These are phyloP conservation scores for Anolis sagrei DNA, from an alignment of 2,113 vertebrate genomes.

Conservation along the genomic window DNA sequence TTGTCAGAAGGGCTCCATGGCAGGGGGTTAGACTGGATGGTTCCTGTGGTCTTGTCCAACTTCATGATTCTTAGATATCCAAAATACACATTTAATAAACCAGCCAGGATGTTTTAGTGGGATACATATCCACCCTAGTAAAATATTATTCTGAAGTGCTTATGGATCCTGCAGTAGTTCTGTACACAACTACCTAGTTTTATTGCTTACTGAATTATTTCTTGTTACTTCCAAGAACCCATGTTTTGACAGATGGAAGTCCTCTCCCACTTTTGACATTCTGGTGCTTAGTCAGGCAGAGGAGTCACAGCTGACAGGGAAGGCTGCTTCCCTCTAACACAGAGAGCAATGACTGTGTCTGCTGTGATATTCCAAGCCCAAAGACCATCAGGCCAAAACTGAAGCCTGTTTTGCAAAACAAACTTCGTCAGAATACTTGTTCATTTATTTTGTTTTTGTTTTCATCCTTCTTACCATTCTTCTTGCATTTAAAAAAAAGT, in stretches of 20 bases:
- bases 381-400: background rate
- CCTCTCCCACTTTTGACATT: background rate
- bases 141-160: background rate
- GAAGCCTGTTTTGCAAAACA: background rate
- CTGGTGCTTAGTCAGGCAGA: slow-evolving; percentile 14
- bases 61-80: too few species aligned
- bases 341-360: background rate
- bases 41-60: too few species aligned
- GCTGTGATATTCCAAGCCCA: background rate
- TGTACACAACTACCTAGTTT: background rate
- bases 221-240: slow-evolving; percentile 11
- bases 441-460: background rate
- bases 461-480: background rate
- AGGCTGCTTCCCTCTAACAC: background rate
- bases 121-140: background rate
- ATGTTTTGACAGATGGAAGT: slow-evolving; percentile 31
- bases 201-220: background rate
- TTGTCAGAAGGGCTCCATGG: too few species aligned
- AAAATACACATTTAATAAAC: too few species aligned
- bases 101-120: too few species aligned
- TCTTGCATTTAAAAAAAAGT: background rate
- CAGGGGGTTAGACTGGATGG: too few species aligned
- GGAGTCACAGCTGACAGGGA: fast-evolving
- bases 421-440: slow-evolving; percentile 36
- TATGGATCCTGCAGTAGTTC: background rate